Evolutionary conservation across 2,888 invertebrate species (phyloP).

Genomic region (Trichogramma evanescens): DNA sequence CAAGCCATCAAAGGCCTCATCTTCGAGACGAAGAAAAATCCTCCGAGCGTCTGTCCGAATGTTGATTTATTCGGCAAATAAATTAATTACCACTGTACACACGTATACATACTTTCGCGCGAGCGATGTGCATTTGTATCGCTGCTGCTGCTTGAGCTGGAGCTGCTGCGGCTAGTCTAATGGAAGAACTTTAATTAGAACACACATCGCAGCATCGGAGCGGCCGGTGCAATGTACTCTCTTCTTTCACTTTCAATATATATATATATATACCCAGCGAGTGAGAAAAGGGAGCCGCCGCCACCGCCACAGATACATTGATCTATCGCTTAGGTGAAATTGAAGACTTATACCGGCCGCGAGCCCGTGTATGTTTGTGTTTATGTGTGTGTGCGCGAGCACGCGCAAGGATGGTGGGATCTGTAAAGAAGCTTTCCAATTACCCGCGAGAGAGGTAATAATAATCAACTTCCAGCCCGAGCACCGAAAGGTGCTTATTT

Average conservation of each 20-base stretch:
- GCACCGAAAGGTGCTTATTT: not conserved
- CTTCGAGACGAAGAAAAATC: no score
- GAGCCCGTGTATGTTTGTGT: slow-evolving; percentile 4
- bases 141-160: not conserved
- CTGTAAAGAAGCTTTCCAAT: slow-evolving; percentile 6
- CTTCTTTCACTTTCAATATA: no score
- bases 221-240: no score
- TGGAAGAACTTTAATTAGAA: slow-evolving; percentile 18
- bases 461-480: not conserved
- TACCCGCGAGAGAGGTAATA: not conserved
- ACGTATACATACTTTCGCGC: slow-evolving; percentile 16
- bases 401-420: not conserved
- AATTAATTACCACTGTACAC: slow-evolving; percentile 14
- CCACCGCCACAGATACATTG: no score
- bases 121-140: slow-evolving; percentile 1
- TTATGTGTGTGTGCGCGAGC: not conserved
- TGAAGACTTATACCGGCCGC: not conserved
- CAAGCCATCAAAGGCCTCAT: no score
- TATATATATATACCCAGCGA: no score
- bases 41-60: not conserved
- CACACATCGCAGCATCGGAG: slow-evolving; percentile 3
- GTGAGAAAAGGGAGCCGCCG: no score
- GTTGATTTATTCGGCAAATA: slow-evolving; percentile 22
- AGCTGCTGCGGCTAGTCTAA: slow-evolving; percentile 6
- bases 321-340: not conserved